phyloP scores from a whole-genome alignment of 2,888 invertebrate species.

The Venustoraphidia nigricollis region DNA sequence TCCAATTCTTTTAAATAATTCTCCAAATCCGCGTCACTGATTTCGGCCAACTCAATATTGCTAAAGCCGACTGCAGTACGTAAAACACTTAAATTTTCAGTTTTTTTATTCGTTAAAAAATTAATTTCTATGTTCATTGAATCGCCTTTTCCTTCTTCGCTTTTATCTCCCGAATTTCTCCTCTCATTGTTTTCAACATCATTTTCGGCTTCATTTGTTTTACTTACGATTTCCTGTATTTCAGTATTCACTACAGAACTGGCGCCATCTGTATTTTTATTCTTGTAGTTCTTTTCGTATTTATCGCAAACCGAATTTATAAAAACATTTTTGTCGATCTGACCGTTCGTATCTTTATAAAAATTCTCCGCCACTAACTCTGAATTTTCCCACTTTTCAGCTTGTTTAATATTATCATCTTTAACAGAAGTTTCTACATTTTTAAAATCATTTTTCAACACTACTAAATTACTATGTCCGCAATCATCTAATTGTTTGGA shows the following conservation, averaged over 20 bases:
- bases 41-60: conserved; percentile 17
- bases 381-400: no score
- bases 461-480: no score
- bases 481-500: no score
- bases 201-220: background rate
- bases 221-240: background rate
- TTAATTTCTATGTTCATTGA: conserved; percentile 20
- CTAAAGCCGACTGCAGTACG: conserved; percentile 2
- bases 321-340: conserved; percentile 8
- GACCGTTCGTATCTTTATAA: conserved; percentile 7
- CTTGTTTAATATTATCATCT: no score
- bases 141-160: conserved; percentile 5
- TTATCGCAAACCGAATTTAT: background rate
- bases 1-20: conserved; percentile 24
- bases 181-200: conserved; percentile 1
- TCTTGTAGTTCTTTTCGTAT: conserved; percentile 1
- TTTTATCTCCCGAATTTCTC: conserved; percentile 4
- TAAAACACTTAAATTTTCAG: conserved; percentile 1
- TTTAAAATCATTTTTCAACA: no score
- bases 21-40: conserved; percentile 24
- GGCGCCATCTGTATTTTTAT: conserved; percentile 5
- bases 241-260: conserved; percentile 6
- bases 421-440: no score
- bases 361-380: background rate
- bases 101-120: conserved; percentile 16